Evolutionary conservation across 1,140 invertebrate genomes (phyloP).

Genomic region (Telenomus remus): DNA sequence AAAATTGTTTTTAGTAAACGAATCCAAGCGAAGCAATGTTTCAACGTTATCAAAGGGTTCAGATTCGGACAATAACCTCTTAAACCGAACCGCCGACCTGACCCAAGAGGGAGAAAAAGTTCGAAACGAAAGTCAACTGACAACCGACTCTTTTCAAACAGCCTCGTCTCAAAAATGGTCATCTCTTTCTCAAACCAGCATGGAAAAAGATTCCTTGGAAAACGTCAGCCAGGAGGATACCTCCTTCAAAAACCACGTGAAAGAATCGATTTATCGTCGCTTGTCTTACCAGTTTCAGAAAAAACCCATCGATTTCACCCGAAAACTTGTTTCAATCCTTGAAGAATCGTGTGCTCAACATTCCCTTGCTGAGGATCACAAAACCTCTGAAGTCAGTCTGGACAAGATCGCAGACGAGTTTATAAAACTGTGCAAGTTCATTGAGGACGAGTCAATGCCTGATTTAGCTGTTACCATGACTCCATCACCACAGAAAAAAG

Average conservation of each 20-base stretch:
- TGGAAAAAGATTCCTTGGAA: conserved; percentile 35
- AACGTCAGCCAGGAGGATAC: conserved; percentile 17
- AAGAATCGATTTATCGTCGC: conserved; percentile 50
- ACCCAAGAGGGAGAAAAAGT: not conserved
- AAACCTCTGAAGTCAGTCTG: conserved; percentile 55
- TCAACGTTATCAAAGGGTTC: conserved; percentile 9
- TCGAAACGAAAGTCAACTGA: too few species aligned
- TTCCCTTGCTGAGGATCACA: conserved; percentile 23
- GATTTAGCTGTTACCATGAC: conserved; percentile 24
- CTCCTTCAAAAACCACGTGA: conserved; percentile 34
- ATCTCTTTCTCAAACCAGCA: not conserved
- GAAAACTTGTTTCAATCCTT: conserved; percentile 63
- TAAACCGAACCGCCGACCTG: conserved; percentile 21
- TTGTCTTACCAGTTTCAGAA: conserved; percentile 61
- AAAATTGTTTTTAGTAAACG: conserved; percentile 21
- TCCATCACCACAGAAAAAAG: conserved; percentile 10
- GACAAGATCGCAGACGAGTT: conserved; percentile 66
- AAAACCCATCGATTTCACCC: conserved; percentile 64
- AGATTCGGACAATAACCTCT: conserved; percentile 8
- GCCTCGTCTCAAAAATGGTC: too few species aligned
- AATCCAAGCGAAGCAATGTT: conserved; percentile 17
- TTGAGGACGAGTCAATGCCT: conserved; percentile 67
- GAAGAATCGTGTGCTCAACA: conserved; percentile 61
- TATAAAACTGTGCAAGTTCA: conserved; percentile 66
- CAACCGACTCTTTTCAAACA: conserved; percentile 13